Percentiles rank a stretch among this genome's conserved stretches.
Conservation (phyloP, 2,888 invertebrate genomes). For the Plebejus melissa region DNA sequence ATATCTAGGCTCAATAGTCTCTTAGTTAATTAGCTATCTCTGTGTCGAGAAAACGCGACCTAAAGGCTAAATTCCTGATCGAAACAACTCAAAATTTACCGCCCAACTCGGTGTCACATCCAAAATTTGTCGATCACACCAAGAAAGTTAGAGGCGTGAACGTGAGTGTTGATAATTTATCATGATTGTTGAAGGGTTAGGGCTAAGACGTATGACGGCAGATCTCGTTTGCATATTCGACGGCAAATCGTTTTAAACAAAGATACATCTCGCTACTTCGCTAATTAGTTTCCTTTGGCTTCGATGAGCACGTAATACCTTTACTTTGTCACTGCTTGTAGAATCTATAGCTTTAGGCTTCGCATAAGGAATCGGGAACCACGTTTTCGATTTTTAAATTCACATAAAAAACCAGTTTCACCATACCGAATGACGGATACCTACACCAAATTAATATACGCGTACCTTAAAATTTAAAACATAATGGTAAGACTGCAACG, state of each 20-base stretch:
- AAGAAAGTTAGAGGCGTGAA: slow-evolving; percentile 50
- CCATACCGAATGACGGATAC: too few relatives aligned
- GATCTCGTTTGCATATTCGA: slow-evolving; percentile 60
- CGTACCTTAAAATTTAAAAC: too few relatives aligned
- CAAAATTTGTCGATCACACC: slow-evolving; percentile 38
- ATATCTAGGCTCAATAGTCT: neutral
- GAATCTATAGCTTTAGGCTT: neutral
- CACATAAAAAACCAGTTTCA: too few relatives aligned
- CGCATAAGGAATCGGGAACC: too few relatives aligned
- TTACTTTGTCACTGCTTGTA: neutral
- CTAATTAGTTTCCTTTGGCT: slow-evolving; percentile 11
- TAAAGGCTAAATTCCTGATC: neutral
- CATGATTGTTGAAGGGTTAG: slow-evolving; percentile 75
- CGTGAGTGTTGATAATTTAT: slow-evolving; percentile 77
- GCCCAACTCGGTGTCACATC: slow-evolving; percentile 42
- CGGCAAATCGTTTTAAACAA: slow-evolving; percentile 54
- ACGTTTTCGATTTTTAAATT: too few relatives aligned
- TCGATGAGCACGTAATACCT: slow-evolving; percentile 4
- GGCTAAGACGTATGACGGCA: slow-evolving; percentile 44
- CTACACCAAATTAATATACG: too few relatives aligned
- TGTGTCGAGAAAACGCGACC: neutral
- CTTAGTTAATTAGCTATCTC: too few relatives aligned
- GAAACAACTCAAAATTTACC: neutral
- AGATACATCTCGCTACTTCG: slow-evolving; percentile 34
- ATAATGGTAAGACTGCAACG: too few relatives aligned